Conservation (phyloP, 2,113 vertebrate genomes). For the Bos indicus region DNA sequence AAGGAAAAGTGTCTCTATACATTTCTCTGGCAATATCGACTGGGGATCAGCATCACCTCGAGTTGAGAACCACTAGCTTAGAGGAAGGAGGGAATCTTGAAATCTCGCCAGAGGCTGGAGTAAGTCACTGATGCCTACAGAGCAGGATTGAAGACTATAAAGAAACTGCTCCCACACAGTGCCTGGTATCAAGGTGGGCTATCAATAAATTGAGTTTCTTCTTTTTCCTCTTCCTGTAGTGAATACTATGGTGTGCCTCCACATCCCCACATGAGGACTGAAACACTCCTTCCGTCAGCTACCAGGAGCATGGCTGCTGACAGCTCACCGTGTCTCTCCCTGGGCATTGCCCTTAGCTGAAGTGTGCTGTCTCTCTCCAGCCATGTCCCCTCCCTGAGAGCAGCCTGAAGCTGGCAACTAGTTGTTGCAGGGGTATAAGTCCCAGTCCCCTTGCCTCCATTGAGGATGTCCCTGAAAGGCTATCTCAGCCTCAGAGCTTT, state of each 20-base stretch:
- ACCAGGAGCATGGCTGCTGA: neutral
- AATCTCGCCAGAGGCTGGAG: neutral
- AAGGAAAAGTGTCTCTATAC: neutral
- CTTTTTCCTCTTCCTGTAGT: neutral
- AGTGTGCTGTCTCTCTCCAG: neutral
- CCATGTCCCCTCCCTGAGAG: neutral
- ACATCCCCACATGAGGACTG: neutral
- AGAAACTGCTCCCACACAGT: neutral
- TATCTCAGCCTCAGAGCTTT: neutral
- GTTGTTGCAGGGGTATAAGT: neutral
- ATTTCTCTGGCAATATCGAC: neutral
- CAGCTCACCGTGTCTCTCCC: neutral
- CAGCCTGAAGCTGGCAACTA: neutral
- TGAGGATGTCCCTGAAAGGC: neutral
- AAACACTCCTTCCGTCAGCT: neutral
- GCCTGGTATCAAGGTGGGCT: neutral
- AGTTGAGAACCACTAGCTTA: neutral
- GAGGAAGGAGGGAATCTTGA: neutral
- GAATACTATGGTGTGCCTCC: neutral
- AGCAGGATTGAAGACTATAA: neutral
- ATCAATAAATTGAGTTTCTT: neutral
- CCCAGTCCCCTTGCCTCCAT: fast-evolving
- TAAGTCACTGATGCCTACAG: neutral
- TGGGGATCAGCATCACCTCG: neutral
- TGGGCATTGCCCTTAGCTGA: neutral